phyloP scores from a whole-genome alignment of 2,888 invertebrate species.

The Melanotus villosus region DNA sequence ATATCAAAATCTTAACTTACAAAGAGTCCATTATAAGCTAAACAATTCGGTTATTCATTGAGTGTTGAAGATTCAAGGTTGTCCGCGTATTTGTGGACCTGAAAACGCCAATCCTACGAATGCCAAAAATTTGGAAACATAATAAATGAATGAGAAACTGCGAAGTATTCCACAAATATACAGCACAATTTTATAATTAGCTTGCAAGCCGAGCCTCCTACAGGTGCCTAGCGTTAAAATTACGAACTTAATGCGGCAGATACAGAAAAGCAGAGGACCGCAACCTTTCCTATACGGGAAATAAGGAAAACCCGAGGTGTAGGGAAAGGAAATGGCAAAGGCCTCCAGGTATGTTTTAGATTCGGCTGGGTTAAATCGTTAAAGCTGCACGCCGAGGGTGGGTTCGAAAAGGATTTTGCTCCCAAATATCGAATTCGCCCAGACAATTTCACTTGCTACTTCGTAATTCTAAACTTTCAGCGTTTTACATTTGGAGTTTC shows the following conservation, averaged over 20 bases:
- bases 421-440: constrained; percentile 19
- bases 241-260: constrained; percentile 11
- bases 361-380: constrained; percentile 21
- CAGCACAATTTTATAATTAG: constrained; percentile 40
- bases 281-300: too few species aligned
- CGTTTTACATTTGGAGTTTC: too few species aligned
- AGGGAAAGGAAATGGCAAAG: constrained; percentile 18
- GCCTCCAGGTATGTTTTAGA: constrained; percentile 8
- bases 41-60: constrained; percentile 21
- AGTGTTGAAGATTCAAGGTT: constrained; percentile 27
- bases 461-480: too few species aligned
- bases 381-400: constrained; percentile 7
- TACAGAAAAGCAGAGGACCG: not conserved
- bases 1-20: too few species aligned
- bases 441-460: constrained; percentile 25
- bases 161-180: constrained; percentile 35
- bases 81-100: constrained; percentile 21
- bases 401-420: not conserved
- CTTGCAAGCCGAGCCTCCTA: constrained; percentile 25
- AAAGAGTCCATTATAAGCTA: too few species aligned
- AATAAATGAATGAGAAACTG: constrained; percentile 37
- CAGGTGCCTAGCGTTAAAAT: constrained; percentile 35
- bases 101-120: constrained; percentile 30
- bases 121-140: constrained; percentile 39
- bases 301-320: constrained; percentile 7